phyloP scores from a whole-genome alignment of 2,888 invertebrate species.

The Andrena flavipes region DNA sequence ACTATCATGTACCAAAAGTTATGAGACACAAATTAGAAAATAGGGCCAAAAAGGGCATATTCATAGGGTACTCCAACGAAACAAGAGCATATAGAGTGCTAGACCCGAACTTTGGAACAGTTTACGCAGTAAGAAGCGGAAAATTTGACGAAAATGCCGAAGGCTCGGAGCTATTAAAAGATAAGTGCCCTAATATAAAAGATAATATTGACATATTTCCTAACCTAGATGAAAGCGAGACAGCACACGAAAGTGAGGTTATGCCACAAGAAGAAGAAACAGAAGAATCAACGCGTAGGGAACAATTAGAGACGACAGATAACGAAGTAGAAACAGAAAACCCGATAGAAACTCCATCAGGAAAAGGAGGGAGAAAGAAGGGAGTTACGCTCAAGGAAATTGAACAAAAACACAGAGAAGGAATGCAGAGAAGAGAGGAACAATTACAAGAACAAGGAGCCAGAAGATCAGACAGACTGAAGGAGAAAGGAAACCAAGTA shows the following conservation, averaged over 20 bases:
- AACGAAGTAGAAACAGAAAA: no score
- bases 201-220: no score
- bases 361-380: no score
- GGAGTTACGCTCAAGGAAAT: no score
- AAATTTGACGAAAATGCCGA: slow-evolving; percentile 14
- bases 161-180: background rate
- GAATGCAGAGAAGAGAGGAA: background rate
- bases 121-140: slow-evolving; percentile 8
- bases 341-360: no score
- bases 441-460: background rate
- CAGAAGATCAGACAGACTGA: slow-evolving; percentile 2
- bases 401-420: no score
- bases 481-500: background rate
- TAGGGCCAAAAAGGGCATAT: slow-evolving; percentile 3
- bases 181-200: background rate
- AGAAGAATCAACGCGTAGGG: no score
- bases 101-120: background rate
- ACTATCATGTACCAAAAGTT: background rate
- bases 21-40: slow-evolving; percentile 9
- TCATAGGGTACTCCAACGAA: slow-evolving; percentile 17
- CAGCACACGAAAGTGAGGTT: no score
- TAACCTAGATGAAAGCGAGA: no score
- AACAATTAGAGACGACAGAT: no score
- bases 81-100: slow-evolving; percentile 19
- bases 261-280: no score